A percentile compares a stretch with the other conserved stretches of the same genome.
Conservation (phyloP, 2,888 invertebrate genomes). For the Orgyia antiqua region DNA sequence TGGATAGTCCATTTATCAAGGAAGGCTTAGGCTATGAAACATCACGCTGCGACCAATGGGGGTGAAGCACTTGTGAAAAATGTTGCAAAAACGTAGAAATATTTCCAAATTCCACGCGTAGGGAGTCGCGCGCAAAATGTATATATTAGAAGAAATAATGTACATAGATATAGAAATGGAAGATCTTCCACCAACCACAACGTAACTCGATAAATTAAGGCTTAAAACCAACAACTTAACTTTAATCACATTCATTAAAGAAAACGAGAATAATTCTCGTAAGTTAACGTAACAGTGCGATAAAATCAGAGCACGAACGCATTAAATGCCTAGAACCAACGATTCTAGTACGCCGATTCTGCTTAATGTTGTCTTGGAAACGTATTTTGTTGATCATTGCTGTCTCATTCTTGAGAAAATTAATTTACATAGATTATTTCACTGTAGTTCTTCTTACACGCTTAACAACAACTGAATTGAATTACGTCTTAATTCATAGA, state of each 20-base stretch:
- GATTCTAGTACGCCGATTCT: constrained; percentile 14
- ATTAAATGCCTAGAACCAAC: constrained; percentile 12
- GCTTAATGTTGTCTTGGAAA: constrained; percentile 13
- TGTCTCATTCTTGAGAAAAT: constrained; percentile 17
- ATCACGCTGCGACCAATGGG: no score
- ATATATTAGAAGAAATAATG: no score
- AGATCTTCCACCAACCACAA: no score
- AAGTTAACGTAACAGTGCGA: constrained; percentile 17
- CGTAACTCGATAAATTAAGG: no score
- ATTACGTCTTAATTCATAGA: constrained; percentile 5
- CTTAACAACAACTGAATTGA: constrained; percentile 1
- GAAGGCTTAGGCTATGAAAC: no score
- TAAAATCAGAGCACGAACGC: constrained; percentile 25
- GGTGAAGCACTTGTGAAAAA: no score
- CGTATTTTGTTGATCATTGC: constrained; percentile 18
- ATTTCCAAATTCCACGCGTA: no score
- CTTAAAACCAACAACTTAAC: constrained; percentile 1
- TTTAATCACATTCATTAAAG: constrained; percentile 17
- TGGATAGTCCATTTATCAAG: no score
- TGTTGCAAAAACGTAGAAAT: no score
- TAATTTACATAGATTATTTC: constrained; percentile 18
- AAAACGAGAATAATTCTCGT: constrained; percentile 21
- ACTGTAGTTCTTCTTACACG: not conserved
- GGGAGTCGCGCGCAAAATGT: no score
- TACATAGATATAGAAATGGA: no score